Evolutionary conservation across 2,888 invertebrate genomes (phyloP), one percentile per base, ranked within the genome.

Genomic region (Drosophila sordidapex): DNA sequence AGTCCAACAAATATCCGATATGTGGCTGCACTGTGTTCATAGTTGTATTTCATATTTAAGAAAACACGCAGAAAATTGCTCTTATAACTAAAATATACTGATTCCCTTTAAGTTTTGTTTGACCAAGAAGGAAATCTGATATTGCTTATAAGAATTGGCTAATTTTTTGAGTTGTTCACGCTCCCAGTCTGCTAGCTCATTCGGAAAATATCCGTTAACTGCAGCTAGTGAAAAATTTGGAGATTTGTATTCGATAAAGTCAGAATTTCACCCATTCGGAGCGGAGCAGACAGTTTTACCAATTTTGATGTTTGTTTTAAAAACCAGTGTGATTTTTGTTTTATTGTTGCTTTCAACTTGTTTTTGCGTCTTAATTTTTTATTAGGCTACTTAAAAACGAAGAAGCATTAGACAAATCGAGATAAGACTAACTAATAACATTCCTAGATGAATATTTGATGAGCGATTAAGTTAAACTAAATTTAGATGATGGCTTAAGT

Each of bases 401-500:
- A 2, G 46, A 46, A 46, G 46, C 46, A 15, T 25, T 46, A 46
- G 46, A 15, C 46, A 15, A 46, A 46, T 25, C 25, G 21, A 46
- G 21, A 15, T 46, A 25, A 25, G 15, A 15, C 46, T 25, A 46
- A 15, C 46, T 46, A 46, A 46, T 46, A 46, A 8, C 15, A 25
- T 15, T 46, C 15, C 46, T 46, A 46, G 8, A 46, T 46, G 46
- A 1, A 46, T 15, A 4, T 46, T 46, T 25, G 25, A 46, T 46
- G 46, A 25, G 46, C 15, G 46, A 15, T 46, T 46, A 46, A 46
- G 25, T 46, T 46, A 46, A 46, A 25, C 46, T 8, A 46, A 46
- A 8, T 46, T 15, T 46, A 46, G 25, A 15, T 46, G 15, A 46
- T 80, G 70, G 74, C 83, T 88, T 85, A 90, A 84, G 88, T 85